Percentiles rank a stretch among this genome's conserved stretches.
Evolutionary conservation across 1,140 invertebrate genomes (phyloP).

Genomic region (Oedothorax gibbosus): DNA sequence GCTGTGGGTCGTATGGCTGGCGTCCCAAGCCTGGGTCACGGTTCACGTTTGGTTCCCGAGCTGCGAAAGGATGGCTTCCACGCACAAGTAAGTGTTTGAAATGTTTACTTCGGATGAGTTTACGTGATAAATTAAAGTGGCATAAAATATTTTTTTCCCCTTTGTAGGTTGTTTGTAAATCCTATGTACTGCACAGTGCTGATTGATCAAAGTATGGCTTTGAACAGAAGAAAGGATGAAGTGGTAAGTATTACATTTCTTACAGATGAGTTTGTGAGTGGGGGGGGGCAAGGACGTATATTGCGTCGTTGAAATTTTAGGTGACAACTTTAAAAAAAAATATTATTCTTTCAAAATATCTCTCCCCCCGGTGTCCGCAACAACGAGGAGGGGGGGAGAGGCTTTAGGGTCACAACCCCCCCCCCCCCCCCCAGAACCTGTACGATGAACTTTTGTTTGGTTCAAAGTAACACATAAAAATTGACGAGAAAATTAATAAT

Average conservation of each 20-base stretch:
- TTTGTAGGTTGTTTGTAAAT: constrained; percentile 82
- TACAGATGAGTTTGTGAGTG: no score
- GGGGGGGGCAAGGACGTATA: no score
- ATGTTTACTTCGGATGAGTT: background rate
- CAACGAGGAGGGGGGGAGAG: no score
- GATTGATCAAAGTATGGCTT: constrained; percentile 95
- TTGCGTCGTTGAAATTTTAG: no score
- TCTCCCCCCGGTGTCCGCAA: no score
- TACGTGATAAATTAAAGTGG: background rate
- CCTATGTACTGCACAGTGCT: constrained; percentile 94
- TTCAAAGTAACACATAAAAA: no score
- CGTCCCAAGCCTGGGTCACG: constrained; percentile 95
- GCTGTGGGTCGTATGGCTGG: constrained; percentile 76
- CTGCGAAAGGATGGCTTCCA: constrained; percentile 94
- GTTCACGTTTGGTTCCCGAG: constrained; percentile 98
- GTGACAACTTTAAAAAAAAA: no score
- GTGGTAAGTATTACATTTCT: constrained; percentile 70
- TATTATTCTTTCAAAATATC: no score
- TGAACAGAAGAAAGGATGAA: constrained; percentile 93
- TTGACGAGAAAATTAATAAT: no score
- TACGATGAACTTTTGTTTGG: no score
- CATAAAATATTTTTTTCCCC: constrained; percentile 18
- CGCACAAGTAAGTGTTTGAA: constrained; percentile 78
- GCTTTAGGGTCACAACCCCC: no score
- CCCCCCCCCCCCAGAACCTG: no score